phyloP scores from a whole-genome alignment of 2,888 invertebrate species.

The Plebejus anna region DNA sequence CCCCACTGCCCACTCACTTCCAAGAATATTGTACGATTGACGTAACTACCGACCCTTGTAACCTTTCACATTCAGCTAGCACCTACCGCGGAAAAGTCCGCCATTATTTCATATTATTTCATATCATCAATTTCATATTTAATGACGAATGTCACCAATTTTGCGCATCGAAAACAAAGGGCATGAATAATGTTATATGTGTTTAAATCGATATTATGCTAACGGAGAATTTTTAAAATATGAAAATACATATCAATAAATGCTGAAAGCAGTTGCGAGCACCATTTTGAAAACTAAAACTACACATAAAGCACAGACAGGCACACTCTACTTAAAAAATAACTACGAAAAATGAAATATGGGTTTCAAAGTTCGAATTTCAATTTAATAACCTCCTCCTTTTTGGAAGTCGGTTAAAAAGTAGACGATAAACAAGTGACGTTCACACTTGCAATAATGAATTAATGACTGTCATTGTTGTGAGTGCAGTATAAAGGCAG shows the following conservation, averaged over 20 bases:
- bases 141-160: not conserved
- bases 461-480: constrained; percentile 28
- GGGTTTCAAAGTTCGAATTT: not conserved
- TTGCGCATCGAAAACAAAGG: no score
- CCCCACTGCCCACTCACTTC: not conserved
- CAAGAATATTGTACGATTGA: not conserved
- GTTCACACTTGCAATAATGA: constrained; percentile 30
- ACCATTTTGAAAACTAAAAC: no score
- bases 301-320: not conserved
- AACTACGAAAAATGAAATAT: no score
- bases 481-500: constrained; percentile 41
- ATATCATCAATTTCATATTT: not conserved
- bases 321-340: no score
- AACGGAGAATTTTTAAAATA: no score
- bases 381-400: not conserved
- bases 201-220: no score
- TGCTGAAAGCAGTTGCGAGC: no score
- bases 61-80: not conserved
- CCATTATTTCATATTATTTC: not conserved
- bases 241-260: no score
- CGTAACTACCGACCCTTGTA: not conserved
- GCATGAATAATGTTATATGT: no score
- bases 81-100: not conserved
- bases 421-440: not conserved
- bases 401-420: no score